phyloP scores from a whole-genome alignment of 92 coral and sea anemone genomes.

The Porites rus region DNA sequence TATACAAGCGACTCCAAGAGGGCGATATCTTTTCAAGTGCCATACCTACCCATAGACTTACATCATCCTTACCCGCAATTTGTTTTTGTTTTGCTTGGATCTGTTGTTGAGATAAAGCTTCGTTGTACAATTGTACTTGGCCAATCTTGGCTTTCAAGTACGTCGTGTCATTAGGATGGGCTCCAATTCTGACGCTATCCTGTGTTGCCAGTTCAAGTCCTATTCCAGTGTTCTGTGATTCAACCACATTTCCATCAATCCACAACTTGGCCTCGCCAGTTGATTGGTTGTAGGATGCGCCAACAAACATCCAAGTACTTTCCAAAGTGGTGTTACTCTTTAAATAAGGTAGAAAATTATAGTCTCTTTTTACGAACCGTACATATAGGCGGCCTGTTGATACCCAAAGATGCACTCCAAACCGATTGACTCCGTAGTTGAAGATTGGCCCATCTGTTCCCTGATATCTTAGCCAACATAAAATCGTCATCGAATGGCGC shows the following conservation, averaged over 20 bases:
- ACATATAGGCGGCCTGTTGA: slow-evolving; percentile 21
- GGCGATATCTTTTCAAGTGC: too few species aligned
- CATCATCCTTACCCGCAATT: background rate
- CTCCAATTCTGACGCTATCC: slow-evolving; percentile 64
- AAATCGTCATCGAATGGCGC: slow-evolving; percentile 42
- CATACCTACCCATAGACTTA: too few species aligned
- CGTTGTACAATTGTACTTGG: slow-evolving; percentile 56
- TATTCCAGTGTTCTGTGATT: slow-evolving; percentile 25
- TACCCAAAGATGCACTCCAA: slow-evolving; percentile 61
- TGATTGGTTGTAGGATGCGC: slow-evolving; percentile 52
- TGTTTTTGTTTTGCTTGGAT: background rate
- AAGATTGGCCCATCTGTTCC: slow-evolving; percentile 55
- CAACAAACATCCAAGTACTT: slow-evolving; percentile 64
- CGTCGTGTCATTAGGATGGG: slow-evolving; percentile 40
- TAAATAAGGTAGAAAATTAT: background rate
- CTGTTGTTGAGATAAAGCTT: slow-evolving; percentile 37
- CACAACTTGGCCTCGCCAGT: slow-evolving; percentile 63
- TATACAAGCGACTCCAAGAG: too few species aligned
- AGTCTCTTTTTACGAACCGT: slow-evolving; percentile 44
- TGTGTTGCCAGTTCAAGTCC: slow-evolving; percentile 63
- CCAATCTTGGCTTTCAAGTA: slow-evolving; percentile 61
- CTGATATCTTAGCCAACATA: slow-evolving; percentile 21
- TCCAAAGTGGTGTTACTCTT: background rate
- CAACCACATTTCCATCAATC: slow-evolving; percentile 50
- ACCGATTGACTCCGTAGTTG: slow-evolving; percentile 45